These are phyloP conservation scores for Hippocampus guttulatus DNA, from an alignment of 2,113 vertebrate genomes.

Conservation along the genomic window DNA sequence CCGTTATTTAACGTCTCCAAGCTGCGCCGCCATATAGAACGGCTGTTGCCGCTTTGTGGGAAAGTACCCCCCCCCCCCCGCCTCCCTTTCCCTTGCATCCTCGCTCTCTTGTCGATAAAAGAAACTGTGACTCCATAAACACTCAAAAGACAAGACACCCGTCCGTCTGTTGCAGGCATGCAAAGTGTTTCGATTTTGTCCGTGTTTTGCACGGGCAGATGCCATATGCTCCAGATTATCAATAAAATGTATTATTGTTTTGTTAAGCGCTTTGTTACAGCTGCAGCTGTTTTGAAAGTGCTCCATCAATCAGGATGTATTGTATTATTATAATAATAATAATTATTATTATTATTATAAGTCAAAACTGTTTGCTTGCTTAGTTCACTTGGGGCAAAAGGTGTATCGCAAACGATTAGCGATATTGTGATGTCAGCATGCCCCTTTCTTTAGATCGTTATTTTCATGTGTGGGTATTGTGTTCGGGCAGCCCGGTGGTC, in stretches of 20 bases:
- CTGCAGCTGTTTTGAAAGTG: too few species aligned
- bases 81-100: background rate
- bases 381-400: too few species aligned
- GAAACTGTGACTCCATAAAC: slow-evolving; percentile 16
- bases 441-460: too few species aligned
- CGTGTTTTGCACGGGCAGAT: background rate
- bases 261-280: too few species aligned
- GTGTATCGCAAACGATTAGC: too few species aligned
- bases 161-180: slow-evolving; percentile 24
- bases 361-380: background rate
- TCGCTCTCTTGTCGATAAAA: slow-evolving; percentile 1
- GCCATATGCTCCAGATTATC: background rate
- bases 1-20: slow-evolving; percentile 45
- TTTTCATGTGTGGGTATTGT: too few species aligned
- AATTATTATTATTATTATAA: background rate
- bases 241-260: too few species aligned
- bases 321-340: too few species aligned
- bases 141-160: slow-evolving; percentile 7
- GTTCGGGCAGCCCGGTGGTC: too few species aligned
- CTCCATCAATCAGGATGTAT: too few species aligned
- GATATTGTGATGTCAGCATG: too few species aligned
- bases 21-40: slow-evolving; percentile 21
- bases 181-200: background rate
- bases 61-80: slow-evolving; percentile 5
- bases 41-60: slow-evolving; percentile 42